phyloP scores from a whole-genome alignment of 2,888 invertebrate species.

The Gibbula magus region DNA sequence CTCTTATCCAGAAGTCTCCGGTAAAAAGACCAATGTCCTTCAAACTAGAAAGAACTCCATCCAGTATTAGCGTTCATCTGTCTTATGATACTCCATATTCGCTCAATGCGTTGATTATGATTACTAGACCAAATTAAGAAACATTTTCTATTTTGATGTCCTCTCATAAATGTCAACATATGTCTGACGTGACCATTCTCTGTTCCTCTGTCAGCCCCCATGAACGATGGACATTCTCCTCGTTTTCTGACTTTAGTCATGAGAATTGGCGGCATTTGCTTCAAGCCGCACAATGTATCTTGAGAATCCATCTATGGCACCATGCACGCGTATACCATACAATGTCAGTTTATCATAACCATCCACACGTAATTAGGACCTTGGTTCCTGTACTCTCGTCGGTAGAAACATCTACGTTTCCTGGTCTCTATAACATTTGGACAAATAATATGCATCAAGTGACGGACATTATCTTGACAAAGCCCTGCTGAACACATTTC shows the following conservation, averaged over 20 bases:
- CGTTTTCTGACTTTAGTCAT: constrained; percentile 32
- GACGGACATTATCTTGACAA: neutral
- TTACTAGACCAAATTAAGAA: constrained; percentile 8
- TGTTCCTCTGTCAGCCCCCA: constrained; percentile 43
- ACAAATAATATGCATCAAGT: constrained; percentile 27
- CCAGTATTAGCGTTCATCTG: neutral
- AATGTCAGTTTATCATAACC: constrained; percentile 39
- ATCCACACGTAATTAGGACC: constrained; percentile 43
- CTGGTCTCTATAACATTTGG: constrained; percentile 26
- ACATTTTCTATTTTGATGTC: neutral
- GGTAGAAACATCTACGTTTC: constrained; percentile 27
- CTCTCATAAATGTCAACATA: constrained; percentile 14
- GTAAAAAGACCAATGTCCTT: neutral
- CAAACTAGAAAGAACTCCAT: neutral
- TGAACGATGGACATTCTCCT: constrained; percentile 30
- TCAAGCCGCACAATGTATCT: constrained; percentile 41
- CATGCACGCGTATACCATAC: constrained; percentile 39
- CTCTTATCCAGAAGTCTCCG: neutral
- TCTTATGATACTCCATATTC: constrained; percentile 18
- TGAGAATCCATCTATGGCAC: constrained; percentile 44
- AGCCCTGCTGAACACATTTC: constrained; percentile 20
- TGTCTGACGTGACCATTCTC: constrained; percentile 38
- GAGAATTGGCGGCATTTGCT: constrained; percentile 34
- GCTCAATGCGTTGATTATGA: constrained; percentile 25
- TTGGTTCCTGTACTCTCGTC: constrained; percentile 32